These are phyloP conservation scores for Cavia aperea DNA, from an alignment of 2,113 vertebrate genomes.

Conservation along the genomic window DNA sequence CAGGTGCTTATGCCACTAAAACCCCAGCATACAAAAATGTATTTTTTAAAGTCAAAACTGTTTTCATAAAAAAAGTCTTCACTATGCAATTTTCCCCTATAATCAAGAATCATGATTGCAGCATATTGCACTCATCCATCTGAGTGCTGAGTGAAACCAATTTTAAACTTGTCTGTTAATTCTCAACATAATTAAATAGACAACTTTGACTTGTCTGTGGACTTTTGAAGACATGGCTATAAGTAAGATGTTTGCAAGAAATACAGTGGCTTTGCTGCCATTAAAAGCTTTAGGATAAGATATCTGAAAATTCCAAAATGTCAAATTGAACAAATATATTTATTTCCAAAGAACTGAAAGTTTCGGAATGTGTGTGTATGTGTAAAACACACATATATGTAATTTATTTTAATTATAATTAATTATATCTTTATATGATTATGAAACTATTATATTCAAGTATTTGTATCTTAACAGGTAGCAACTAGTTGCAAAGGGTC, in stretches of 20 bases:
- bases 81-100: background rate
- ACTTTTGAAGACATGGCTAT: background rate
- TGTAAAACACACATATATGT: background rate
- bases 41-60: slow-evolving; percentile 29
- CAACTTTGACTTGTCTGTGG: background rate
- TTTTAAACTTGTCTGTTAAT: background rate
- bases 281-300: background rate
- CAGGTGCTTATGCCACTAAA: too few species aligned
- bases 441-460: background rate
- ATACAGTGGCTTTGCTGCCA: background rate
- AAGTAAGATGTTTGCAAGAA: background rate
- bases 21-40: background rate
- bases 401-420: background rate
- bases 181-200: background rate
- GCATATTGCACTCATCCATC: background rate
- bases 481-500: background rate
- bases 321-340: background rate
- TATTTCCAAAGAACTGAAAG: background rate
- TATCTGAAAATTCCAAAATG: slow-evolving; percentile 22
- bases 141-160: background rate
- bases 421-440: background rate
- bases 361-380: background rate
- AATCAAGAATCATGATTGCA: background rate
- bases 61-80: slow-evolving; percentile 28
- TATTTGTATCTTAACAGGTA: background rate